Percentiles rank a stretch among this genome's conserved stretches.
These are phyloP conservation scores for Baryphthengus martii DNA, from an alignment of 2,113 vertebrate genomes.

Conservation along the genomic window DNA sequence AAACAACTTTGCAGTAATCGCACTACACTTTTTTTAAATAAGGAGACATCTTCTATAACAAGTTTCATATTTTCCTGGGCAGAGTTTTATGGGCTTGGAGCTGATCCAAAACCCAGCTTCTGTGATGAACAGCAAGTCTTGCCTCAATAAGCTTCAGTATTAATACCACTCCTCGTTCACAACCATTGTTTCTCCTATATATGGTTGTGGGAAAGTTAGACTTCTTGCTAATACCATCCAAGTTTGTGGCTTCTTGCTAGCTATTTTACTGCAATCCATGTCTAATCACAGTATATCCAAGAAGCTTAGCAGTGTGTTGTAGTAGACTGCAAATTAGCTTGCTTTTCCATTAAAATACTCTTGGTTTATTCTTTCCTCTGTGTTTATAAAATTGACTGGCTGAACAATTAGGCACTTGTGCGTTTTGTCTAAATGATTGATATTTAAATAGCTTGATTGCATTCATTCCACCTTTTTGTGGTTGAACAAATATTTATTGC, in stretches of 20 bases:
- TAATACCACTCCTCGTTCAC: background rate
- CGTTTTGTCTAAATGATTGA: conserved; percentile 46
- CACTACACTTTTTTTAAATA: background rate
- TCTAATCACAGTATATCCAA: conserved; percentile 42
- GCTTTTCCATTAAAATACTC: conserved; percentile 43
- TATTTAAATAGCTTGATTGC: conserved; percentile 53
- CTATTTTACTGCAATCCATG: conserved; percentile 43
- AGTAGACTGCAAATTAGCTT: conserved; percentile 55
- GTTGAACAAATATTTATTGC: background rate
- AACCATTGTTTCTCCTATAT: background rate
- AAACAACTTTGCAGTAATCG: background rate
- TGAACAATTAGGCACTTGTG: conserved; percentile 25
- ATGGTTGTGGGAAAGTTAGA: conserved; percentile 39
- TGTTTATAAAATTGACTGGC: conserved; percentile 29
- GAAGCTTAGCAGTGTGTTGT: conserved; percentile 1
- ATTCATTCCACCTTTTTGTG: conserved; percentile 30
- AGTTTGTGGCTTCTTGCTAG: conserved; percentile 17
- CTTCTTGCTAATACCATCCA: background rate
- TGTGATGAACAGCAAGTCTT: background rate
- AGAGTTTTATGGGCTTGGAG: background rate
- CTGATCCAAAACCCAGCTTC: conserved; percentile 4
- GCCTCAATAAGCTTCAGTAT: background rate
- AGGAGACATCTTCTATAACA: background rate
- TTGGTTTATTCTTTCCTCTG: conserved; percentile 27
- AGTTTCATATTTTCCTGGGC: background rate